phyloP scores from a whole-genome alignment of 2,797 vertebrate species.

The Mus minutoides region DNA sequence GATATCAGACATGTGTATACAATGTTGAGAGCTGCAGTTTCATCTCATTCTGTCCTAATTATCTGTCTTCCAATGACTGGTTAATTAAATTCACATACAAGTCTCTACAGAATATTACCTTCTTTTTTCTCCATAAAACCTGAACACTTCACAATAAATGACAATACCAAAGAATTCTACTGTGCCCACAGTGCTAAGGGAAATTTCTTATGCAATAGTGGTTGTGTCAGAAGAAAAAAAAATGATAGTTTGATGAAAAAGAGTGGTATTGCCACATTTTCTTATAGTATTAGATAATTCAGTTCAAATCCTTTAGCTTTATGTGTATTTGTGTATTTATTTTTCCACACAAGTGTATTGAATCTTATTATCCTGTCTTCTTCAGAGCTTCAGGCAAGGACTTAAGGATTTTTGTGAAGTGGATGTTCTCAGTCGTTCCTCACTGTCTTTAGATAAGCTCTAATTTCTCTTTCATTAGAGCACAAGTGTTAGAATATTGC shows the following conservation, averaged over 20 bases:
- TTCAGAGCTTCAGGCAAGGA: background rate
- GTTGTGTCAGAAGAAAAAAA: background rate
- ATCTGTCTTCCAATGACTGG: background rate
- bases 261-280: background rate
- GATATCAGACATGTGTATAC: background rate
- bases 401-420: slow-evolving; percentile 32
- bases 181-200: background rate
- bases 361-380: background rate
- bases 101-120: background rate
- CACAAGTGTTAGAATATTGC: background rate
- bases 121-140: background rate
- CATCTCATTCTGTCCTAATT: background rate
- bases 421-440: background rate
- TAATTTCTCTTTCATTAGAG: background rate
- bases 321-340: background rate
- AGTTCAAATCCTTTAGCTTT: background rate
- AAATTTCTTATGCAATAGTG: background rate
- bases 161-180: background rate
- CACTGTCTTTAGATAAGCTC: background rate
- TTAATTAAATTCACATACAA: background rate
- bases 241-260: background rate
- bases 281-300: background rate
- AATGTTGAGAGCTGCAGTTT: background rate
- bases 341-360: background rate
- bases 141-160: background rate